phyloP scores from a whole-genome alignment of 2,797 vertebrate genomes.

The Schizopygopsis pylzovi region DNA sequence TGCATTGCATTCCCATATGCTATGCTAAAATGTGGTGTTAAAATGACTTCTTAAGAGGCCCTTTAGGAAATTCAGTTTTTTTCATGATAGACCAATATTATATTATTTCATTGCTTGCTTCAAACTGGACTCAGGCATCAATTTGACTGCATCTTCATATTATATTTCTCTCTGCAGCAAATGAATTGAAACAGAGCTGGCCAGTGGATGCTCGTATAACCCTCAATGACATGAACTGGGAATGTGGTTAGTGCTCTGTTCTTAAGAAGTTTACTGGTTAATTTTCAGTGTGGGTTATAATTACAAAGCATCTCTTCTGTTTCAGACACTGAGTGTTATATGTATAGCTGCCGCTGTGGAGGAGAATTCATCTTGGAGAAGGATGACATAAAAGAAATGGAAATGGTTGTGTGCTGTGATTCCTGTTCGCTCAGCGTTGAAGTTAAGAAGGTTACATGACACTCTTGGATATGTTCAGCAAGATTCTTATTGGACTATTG shows the following conservation, averaged over 20 bases:
- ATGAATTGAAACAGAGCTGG: constrained; percentile 83
- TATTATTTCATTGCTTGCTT: neutral
- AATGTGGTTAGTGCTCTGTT: constrained; percentile 76
- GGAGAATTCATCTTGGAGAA: constrained; percentile 68
- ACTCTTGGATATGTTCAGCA: neutral
- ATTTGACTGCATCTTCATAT: neutral
- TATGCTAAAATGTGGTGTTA: neutral
- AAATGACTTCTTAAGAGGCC: neutral
- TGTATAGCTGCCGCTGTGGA: constrained; percentile 77
- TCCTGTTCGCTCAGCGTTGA: constrained; percentile 68
- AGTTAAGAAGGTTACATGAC: constrained; percentile 53
- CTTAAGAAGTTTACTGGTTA: neutral
- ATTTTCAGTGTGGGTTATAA: neutral
- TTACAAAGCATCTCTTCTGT: constrained; percentile 42
- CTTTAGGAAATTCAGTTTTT: neutral
- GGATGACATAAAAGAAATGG: constrained; percentile 66
- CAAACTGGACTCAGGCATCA: neutral
- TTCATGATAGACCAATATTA: neutral
- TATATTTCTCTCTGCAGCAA: constrained; percentile 71
- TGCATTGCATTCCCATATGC: neutral
- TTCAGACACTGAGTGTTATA: constrained; percentile 69
- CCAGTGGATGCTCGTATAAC: constrained; percentile 83
- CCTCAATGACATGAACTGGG: constrained; percentile 89
- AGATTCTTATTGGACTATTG: constrained; percentile 3
- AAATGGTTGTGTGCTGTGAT: constrained; percentile 75